A percentile compares a stretch with the other conserved stretches of the same genome.
phyloP scores from a whole-genome alignment of 2,113 vertebrate genomes.

The Prionailurus viverrinus region DNA sequence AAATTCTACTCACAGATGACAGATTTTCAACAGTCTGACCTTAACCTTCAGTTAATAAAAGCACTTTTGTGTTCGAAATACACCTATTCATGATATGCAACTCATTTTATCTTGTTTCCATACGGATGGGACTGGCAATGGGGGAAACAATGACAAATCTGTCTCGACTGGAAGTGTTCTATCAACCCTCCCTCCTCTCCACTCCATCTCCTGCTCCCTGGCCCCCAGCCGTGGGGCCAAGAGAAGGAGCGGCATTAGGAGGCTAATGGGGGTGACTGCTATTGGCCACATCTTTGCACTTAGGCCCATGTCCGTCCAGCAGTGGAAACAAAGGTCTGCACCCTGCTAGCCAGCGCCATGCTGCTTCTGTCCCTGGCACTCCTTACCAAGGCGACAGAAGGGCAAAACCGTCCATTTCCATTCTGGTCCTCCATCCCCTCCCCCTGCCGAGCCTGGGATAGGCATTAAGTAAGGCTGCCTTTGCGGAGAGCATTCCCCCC shows the following conservation, averaged over 20 bases:
- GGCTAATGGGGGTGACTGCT: fast-evolving
- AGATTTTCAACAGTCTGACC: slow-evolving; percentile 57
- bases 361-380: neutral
- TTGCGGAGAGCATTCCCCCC: slow-evolving; percentile 65
- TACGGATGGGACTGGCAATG: neutral
- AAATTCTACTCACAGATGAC: slow-evolving; percentile 26
- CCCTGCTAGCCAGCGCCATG: neutral
- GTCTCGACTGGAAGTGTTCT: neutral
- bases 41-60: slow-evolving; percentile 38
- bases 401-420: neutral
- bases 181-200: neutral
- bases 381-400: neutral
- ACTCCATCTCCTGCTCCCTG: neutral
- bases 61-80: slow-evolving; percentile 45
- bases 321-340: neutral
- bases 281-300: neutral
- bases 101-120: slow-evolving; percentile 43
- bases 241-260: neutral
- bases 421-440: neutral
- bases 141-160: neutral
- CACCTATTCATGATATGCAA: neutral
- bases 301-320: neutral
- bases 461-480: slow-evolving; percentile 74
- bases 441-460: slow-evolving; percentile 65
- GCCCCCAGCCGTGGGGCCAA: neutral